A percentile compares a stretch with the other conserved stretches of the same genome.
Evolutionary conservation across 2,888 invertebrate genomes (phyloP).

Genomic region (Dasysyrphus tricinctus): DNA sequence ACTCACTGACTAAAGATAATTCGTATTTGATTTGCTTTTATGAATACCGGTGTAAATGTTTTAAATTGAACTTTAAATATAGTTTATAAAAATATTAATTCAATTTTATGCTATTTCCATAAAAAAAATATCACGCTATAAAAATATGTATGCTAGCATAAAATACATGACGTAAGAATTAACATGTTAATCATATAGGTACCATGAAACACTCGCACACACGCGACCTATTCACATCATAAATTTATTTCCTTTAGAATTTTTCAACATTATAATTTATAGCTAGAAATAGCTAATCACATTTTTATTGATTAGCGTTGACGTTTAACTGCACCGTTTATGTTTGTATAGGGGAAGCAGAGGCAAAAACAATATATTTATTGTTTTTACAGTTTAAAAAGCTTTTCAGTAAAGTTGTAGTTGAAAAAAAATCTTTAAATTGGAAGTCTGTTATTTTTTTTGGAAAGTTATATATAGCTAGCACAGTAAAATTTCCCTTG

Average conservation of each 20-base stretch:
- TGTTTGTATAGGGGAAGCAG: background rate
- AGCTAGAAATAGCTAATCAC: background rate
- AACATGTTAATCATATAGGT: conserved; percentile 1
- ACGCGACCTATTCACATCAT: background rate
- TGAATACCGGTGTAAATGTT: too few relatives aligned
- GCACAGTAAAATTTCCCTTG: too few relatives aligned
- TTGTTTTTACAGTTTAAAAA: too few relatives aligned
- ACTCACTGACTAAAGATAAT: too few relatives aligned
- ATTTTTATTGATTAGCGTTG: conserved; percentile 22
- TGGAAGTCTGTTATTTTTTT: too few relatives aligned
- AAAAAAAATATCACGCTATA: background rate
- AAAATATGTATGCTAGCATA: background rate
- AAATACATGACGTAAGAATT: conserved; percentile 12
- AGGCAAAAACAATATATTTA: too few relatives aligned
- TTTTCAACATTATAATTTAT: background rate
- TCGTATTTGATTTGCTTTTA: too few relatives aligned
- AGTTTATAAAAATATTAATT: background rate
- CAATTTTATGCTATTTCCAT: background rate
- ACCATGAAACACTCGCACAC: background rate
- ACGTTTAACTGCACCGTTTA: background rate
- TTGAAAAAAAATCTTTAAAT: background rate
- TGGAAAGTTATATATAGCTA: too few relatives aligned
- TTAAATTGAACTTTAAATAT: background rate
- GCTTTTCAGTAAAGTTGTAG: background rate
- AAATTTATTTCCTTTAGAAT: background rate